Conservation (phyloP, 2,888 invertebrate genomes). For the Thera britannica region DNA sequence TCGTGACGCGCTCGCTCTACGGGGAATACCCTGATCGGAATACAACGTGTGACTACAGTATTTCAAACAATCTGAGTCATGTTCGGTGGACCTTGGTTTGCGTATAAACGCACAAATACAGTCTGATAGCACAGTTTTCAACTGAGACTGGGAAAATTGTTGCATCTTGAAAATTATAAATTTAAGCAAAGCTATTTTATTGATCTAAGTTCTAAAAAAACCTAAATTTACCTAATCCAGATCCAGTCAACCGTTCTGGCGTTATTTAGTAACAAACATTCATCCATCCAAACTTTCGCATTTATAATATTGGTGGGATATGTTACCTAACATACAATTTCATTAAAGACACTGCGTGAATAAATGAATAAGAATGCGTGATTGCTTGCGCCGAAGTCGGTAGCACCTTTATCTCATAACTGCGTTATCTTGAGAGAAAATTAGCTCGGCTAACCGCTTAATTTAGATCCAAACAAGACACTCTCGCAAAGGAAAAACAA, state of each 20-base stretch:
- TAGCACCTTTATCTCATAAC: constrained; percentile 46
- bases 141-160: no score
- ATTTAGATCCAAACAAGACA: constrained; percentile 66
- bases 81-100: constrained; percentile 23
- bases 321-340: no score
- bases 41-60: constrained; percentile 24
- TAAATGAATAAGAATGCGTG: constrained; percentile 19
- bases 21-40: constrained; percentile 30
- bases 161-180: no score
- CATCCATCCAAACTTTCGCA: no score
- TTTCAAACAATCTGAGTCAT: constrained; percentile 23
- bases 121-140: neutral
- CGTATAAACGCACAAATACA: neutral
- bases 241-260: no score
- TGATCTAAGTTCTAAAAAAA: no score
- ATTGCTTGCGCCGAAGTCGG: constrained; percentile 37
- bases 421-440: constrained; percentile 49
- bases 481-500: constrained; percentile 67
- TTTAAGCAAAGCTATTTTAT: no score
- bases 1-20: constrained; percentile 40
- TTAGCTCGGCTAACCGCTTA: constrained; percentile 66
- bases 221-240: no score
- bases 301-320: no score
- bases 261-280: no score
- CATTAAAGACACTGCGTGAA: no score